Evolutionary conservation across 2,797 vertebrate genomes (phyloP).

Genomic region (Setipinna tenuifilis): DNA sequence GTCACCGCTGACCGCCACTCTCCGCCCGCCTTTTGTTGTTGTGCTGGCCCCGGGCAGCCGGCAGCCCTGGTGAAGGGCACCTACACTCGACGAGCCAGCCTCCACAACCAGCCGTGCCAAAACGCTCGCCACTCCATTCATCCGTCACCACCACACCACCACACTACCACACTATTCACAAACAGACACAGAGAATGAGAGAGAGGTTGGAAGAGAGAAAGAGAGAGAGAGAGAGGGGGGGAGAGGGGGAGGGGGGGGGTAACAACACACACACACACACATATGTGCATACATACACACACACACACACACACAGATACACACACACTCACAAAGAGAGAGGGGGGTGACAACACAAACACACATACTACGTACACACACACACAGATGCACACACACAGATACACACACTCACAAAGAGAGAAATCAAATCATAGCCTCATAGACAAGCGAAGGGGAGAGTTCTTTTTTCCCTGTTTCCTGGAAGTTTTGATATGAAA

Average conservation of each 20-base stretch:
- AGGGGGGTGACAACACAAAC: background rate
- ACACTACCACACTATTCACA: constrained; percentile 8
- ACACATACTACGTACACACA: constrained; percentile 36
- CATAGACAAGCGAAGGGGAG: constrained; percentile 8
- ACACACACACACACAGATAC: background rate
- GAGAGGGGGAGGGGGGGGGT: too few species aligned
- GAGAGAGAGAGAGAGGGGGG: too few species aligned
- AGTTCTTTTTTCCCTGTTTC: constrained; percentile 4
- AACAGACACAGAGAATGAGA: constrained; percentile 25
- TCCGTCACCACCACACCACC: constrained; percentile 41
- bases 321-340: background rate
- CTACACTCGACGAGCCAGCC: constrained; percentile 35
- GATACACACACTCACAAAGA: constrained; percentile 18
- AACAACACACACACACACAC: too few species aligned
- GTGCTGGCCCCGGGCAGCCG: constrained; percentile 43
- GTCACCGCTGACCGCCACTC: constrained; percentile 51
- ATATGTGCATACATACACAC: too few species aligned
- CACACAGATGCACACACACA: constrained; percentile 12
- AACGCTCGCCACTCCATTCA: constrained; percentile 36
- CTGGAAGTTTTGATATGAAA: constrained; percentile 22
- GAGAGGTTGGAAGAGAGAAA: too few species aligned
- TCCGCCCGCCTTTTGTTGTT: constrained; percentile 23
- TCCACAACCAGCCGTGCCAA: constrained; percentile 41
- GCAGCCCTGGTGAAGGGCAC: constrained; percentile 50
- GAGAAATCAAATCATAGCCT: constrained; percentile 13